A percentile compares a stretch with the other conserved stretches of the same genome.
Evolutionary conservation across 1,140 invertebrate species (phyloP).

Genomic region (Drosophila hydei): DNA sequence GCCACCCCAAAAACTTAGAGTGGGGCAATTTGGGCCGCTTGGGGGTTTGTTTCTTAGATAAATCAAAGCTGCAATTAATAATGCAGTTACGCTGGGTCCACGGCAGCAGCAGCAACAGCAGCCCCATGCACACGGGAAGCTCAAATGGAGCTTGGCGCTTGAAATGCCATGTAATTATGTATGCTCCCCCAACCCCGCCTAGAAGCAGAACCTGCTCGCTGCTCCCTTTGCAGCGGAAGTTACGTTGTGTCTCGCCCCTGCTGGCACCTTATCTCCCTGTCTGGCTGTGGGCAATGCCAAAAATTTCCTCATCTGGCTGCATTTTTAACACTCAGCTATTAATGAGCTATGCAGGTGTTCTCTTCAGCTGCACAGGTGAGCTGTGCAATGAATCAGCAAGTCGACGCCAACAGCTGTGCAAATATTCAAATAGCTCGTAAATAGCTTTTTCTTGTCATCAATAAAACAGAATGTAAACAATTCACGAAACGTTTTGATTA

Average conservation of each 20-base stretch:
- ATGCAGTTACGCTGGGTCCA: conserved; percentile 40
- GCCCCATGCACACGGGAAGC: conserved; percentile 60
- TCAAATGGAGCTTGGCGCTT: conserved; percentile 72
- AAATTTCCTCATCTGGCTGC: conserved; percentile 16
- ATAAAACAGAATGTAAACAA: background rate
- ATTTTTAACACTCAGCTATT: conserved; percentile 36
- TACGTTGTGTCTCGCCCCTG: background rate
- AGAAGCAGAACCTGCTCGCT: background rate
- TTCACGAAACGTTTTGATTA: background rate
- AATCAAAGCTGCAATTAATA: conserved; percentile 79
- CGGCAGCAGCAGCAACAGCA: conserved; percentile 32
- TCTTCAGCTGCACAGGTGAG: background rate
- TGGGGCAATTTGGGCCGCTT: background rate
- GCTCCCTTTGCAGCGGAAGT: conserved; percentile 44
- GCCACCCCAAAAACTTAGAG: conserved; percentile 13
- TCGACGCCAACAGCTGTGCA: conserved; percentile 24
- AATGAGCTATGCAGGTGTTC: conserved; percentile 28
- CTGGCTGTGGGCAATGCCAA: background rate
- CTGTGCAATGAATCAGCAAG: conserved; percentile 16
- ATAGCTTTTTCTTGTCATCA: conserved; percentile 5
- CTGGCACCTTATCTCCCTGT: conserved; percentile 16
- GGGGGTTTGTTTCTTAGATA: conserved; percentile 60
- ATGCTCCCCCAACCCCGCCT: background rate
- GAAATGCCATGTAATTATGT: conserved; percentile 70
- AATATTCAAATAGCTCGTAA: conserved; percentile 19